Evolutionary conservation across 2,888 invertebrate genomes (phyloP), one percentile per base, ranked within the genome.

Genomic region (Empis stercorea): DNA sequence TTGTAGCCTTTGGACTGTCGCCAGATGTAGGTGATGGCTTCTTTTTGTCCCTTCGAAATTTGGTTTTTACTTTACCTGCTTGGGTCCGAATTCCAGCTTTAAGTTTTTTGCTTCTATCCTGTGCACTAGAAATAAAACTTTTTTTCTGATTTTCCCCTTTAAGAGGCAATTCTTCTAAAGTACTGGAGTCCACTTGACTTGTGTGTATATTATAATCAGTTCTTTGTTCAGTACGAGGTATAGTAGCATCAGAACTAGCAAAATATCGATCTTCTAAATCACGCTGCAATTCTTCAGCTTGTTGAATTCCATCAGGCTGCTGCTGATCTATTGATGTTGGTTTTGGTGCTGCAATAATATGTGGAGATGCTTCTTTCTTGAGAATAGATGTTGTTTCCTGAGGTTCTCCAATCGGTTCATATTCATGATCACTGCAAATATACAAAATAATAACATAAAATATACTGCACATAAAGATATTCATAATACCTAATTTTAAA

Each of bases 381-480:
- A 53, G 47, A 7, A 39, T 27, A 50, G 30, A 30, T 20, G 44
- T 40, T 13, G 30, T 15, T 44, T 49, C 52, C 44, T 57, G 72
- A 54, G 83, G 82, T 59, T 82, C 81, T 64, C 83, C 85, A 67
- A 91, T 83, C 58, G 87, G 86, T 75, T 91, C 91, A 74, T 91
- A 91, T 72, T 89, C 87, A 79, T 91, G 89, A 76, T 89, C 89
- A 77, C 89, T 91, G 75, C n/a, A n/a, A 59, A 79, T 79, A 57
- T 57, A 62, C 53, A 54, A 55, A 45, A 30, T n/a, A 42, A 30
- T 34, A 27, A 27, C 5, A 6, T 4, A 4, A 27, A 27, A 6
- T 7, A 4, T 27, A 27, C 7, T 27, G 23, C 9, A 27, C 7
- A 27, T 2, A 27, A n/a, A n/a, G n/a, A n/a, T n/a, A n/a, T n/a